Percentiles rank a stretch among this genome's conserved stretches.
phyloP scores from a whole-genome alignment of 2,113 vertebrate genomes.

The Gila orcuttii region DNA sequence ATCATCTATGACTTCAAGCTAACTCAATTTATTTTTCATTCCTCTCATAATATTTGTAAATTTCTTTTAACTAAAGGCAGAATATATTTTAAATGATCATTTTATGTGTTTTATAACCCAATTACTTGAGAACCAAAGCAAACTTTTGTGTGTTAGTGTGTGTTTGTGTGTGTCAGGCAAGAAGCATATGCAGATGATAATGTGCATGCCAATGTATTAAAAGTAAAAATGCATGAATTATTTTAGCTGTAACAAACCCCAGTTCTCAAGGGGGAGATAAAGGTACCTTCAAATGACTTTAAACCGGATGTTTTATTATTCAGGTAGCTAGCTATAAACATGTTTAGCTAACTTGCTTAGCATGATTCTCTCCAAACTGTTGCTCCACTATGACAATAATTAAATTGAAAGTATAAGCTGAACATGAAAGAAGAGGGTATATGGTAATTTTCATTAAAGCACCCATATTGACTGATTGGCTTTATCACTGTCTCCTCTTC shows the following conservation, averaged over 20 bases:
- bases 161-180: conserved; percentile 27
- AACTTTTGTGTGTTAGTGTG: conserved; percentile 12
- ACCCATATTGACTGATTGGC: too few species aligned
- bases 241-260: neutral
- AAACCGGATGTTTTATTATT: neutral
- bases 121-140: neutral
- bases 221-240: neutral
- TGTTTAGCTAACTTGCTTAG: neutral
- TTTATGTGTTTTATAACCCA: conserved; percentile 1
- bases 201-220: neutral
- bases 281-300: neutral
- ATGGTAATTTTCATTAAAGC: too few species aligned
- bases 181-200: neutral
- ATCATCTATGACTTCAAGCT: conserved; percentile 15
- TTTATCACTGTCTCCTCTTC: too few species aligned
- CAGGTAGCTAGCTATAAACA: neutral
- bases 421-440: neutral
- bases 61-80: conserved; percentile 2
- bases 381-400: neutral
- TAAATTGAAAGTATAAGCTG: too few species aligned
- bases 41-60: conserved; percentile 12
- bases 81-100: neutral
- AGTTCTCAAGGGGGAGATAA: neutral
- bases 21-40: conserved; percentile 26
- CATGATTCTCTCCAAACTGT: neutral